Evolutionary conservation across 2,888 invertebrate species (phyloP).

Genomic region (Stenodema calcarata): DNA sequence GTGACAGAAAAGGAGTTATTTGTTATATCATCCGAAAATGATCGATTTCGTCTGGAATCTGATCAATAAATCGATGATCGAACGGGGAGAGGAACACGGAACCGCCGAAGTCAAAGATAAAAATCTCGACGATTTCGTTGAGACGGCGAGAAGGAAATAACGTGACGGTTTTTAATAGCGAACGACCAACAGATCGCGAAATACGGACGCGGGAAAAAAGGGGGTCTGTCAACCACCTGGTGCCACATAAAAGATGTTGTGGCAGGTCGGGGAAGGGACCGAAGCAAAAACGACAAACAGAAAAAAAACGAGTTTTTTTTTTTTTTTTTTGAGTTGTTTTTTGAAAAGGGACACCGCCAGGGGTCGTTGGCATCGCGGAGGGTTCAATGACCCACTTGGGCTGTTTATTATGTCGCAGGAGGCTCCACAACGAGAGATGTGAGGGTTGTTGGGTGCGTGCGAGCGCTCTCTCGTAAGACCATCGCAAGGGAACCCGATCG

Average conservation of each 20-base stretch:
- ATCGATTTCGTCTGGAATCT: no score
- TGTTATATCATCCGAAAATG: no score
- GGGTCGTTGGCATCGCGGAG: neutral
- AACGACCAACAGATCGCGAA: neutral
- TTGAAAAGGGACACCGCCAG: constrained; percentile 8
- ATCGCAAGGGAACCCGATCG: neutral
- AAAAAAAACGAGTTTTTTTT: neutral
- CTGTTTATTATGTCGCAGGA: constrained; percentile 13
- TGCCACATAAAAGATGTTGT: constrained; percentile 7
- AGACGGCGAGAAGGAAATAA: neutral
- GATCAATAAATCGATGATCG: no score
- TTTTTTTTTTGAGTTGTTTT: neutral
- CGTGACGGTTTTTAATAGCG: neutral
- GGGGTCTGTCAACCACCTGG: neutral
- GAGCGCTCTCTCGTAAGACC: neutral
- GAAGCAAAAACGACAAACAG: neutral
- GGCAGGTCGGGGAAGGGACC: neutral
- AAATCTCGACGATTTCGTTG: neutral
- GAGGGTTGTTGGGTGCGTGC: neutral
- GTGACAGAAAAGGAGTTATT: no score
- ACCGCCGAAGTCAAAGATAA: no score
- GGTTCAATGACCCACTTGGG: constrained; percentile 5
- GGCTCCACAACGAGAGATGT: neutral
- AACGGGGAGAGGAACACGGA: no score
- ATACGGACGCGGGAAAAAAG: neutral